These are phyloP conservation scores for Mystacornis crossleyi DNA, from an alignment of 2,113 vertebrate species.

Conservation along the genomic window DNA sequence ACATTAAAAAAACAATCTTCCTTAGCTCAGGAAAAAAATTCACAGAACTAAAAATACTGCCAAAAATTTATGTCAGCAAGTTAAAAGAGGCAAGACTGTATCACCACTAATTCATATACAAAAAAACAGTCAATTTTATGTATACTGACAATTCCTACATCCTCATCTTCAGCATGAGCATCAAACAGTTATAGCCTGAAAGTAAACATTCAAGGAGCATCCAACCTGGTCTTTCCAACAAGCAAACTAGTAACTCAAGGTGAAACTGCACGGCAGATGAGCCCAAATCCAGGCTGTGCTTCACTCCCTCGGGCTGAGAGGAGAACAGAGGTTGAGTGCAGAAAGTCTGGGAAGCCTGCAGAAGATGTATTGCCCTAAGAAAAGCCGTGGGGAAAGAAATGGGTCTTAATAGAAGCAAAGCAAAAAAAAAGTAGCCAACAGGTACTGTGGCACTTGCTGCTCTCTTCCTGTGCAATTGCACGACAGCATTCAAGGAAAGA, in stretches of 20 bases:
- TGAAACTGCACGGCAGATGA: neutral
- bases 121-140: neutral
- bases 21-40: neutral
- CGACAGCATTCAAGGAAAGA: neutral
- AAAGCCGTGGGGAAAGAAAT: neutral
- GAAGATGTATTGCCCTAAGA: neutral
- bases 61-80: neutral
- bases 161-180: neutral
- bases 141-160: neutral
- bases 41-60: neutral
- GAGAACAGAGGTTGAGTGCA: neutral
- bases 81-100: neutral
- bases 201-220: neutral
- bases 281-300: neutral
- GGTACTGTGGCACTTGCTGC: neutral
- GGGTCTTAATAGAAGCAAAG: neutral
- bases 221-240: neutral
- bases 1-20: neutral
- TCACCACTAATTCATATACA: neutral
- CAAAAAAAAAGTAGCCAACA: neutral
- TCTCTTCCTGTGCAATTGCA: neutral
- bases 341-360: neutral
- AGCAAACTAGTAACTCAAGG: neutral
- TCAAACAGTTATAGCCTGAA: neutral
- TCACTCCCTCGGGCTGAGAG: neutral